Conservation (phyloP, 2,113 vertebrate species). For the Grallaria varia region DNA sequence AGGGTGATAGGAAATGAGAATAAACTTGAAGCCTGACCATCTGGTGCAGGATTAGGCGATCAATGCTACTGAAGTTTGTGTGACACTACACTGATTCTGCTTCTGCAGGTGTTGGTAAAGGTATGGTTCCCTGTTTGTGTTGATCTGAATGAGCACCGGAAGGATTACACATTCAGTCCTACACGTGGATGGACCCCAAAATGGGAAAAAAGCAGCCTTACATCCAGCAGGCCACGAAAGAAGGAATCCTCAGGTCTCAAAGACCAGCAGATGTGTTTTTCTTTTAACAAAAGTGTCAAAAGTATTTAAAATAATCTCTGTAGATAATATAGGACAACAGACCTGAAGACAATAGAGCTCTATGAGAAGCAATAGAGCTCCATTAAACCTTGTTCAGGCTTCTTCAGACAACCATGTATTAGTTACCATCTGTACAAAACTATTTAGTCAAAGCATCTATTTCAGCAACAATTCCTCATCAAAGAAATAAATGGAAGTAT, state of each 20-base stretch:
- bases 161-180: not conserved
- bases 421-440: constrained; percentile 70
- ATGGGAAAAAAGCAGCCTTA: not conserved
- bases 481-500: constrained; percentile 45
- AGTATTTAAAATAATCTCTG: constrained; percentile 15
- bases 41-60: not conserved
- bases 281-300: not conserved
- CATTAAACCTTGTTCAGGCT: constrained; percentile 70
- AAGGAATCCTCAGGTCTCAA: not conserved
- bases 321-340: constrained; percentile 19
- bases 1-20: not conserved
- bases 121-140: not conserved
- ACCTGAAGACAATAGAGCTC: not conserved
- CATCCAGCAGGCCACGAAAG: not conserved
- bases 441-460: constrained; percentile 70
- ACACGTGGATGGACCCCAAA: not conserved
- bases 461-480: constrained; percentile 61
- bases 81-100: not conserved
- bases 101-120: not conserved
- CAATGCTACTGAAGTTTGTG: not conserved
- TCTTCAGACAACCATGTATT: constrained; percentile 16
- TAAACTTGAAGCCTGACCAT: not conserved
- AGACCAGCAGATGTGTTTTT: not conserved
- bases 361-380: constrained; percentile 61
- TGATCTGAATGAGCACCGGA: not conserved